Conservation (phyloP, 2,888 invertebrate species). For the Lasioglossum lativentre region DNA sequence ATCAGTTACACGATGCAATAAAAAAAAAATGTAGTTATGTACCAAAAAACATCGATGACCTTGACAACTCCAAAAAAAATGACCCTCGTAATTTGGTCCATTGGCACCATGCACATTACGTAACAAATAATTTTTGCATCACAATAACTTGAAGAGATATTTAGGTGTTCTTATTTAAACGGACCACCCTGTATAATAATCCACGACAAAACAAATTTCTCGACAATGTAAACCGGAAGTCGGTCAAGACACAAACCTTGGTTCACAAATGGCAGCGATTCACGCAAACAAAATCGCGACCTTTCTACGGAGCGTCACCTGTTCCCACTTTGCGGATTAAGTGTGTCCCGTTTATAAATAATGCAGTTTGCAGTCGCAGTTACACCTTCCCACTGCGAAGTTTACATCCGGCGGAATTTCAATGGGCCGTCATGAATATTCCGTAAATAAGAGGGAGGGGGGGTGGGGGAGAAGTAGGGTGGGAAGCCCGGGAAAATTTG, state of each 20-base stretch:
- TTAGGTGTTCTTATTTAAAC: no score
- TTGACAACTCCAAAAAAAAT: no score
- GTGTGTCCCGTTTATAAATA: constrained; percentile 28
- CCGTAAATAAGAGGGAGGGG: background rate
- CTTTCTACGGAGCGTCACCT: background rate
- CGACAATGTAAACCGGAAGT: background rate
- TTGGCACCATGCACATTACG: no score
- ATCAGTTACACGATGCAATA: no score
- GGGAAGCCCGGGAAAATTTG: constrained; percentile 3
- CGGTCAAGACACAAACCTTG: background rate
- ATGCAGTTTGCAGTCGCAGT: constrained; percentile 27
- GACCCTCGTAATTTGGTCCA: no score
- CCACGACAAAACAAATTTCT: background rate
- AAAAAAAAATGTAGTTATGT: no score
- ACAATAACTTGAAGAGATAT: no score
- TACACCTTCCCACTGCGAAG: constrained; percentile 8
- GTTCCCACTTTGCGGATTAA: constrained; percentile 19
- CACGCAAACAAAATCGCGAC: background rate
- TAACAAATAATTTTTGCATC: no score
- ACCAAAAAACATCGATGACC: no score
- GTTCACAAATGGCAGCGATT: background rate
- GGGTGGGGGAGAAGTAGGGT: background rate
- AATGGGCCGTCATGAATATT: constrained; percentile 27
- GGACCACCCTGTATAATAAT: no score
- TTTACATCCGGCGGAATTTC: constrained; percentile 23